phyloP scores from a whole-genome alignment of 2,797 vertebrate genomes.

The Orestias chungarensis region DNA sequence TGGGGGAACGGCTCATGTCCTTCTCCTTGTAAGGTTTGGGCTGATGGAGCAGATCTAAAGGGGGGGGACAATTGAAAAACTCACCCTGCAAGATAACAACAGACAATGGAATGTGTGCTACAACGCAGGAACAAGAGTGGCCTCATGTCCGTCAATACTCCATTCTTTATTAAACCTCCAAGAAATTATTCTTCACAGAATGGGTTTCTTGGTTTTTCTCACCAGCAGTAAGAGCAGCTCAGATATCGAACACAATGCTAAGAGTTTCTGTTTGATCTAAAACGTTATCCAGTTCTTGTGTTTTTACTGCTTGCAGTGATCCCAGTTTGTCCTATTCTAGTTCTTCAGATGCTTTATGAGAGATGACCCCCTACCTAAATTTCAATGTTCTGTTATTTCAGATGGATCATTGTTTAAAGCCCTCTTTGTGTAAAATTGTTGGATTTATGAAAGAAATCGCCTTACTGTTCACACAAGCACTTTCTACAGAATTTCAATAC shows the following conservation, averaged over 20 bases:
- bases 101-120: neutral
- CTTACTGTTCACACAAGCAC: no score
- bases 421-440: no score
- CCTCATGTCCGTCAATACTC: neutral
- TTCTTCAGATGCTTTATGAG: neutral
- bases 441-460: no score
- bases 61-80: neutral
- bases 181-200: neutral
- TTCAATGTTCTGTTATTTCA: no score
- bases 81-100: neutral
- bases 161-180: neutral
- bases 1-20: slow-evolving; percentile 81
- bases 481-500: no score
- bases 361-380: no score
- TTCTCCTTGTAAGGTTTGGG: slow-evolving; percentile 77
- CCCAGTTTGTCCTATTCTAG: neutral
- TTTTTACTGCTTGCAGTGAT: neutral
- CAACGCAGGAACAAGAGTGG: neutral
- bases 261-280: neutral
- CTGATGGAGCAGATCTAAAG: slow-evolving; percentile 75
- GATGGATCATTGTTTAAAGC: no score
- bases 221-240: neutral
- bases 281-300: neutral
- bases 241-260: neutral
- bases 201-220: neutral